Percentiles rank a stretch among this genome's conserved stretches.
Evolutionary conservation across 2,113 vertebrate species (phyloP).

Genomic region (Okapia johnstoni): DNA sequence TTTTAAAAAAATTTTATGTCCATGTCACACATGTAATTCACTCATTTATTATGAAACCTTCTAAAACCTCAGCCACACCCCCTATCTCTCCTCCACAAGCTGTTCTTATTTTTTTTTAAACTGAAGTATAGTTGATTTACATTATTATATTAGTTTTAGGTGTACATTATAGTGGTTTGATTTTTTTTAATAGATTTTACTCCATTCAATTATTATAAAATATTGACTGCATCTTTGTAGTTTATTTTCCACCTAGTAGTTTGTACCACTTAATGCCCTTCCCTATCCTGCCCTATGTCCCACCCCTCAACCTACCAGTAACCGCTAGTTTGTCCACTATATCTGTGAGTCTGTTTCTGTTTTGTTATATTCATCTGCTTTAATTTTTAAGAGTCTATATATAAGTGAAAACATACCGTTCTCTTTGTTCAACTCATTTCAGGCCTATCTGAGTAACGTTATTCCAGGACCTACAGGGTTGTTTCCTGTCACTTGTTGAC

Average conservation of each 20-base stretch:
- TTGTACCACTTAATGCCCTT: neutral
- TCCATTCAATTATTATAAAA: neutral
- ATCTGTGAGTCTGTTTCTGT: neutral
- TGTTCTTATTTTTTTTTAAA: neutral
- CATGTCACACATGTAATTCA: neutral
- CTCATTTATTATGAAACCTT: neutral
- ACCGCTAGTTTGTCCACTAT: neutral
- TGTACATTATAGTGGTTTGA: neutral
- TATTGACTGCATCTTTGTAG: neutral
- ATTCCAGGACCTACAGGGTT: neutral
- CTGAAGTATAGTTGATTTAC: neutral
- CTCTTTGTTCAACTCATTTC: neutral
- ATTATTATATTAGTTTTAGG: neutral
- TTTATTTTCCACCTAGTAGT: neutral
- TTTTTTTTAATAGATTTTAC: neutral
- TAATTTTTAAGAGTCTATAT: neutral
- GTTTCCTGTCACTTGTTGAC: neutral
- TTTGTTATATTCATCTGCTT: neutral
- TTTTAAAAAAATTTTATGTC: neutral
- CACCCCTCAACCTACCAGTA: neutral
- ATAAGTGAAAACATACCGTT: neutral
- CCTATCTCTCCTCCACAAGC: neutral
- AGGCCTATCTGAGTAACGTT: neutral
- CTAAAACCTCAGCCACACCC: neutral
- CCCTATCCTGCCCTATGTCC: neutral